Evolutionary conservation across 1,140 invertebrate genomes (phyloP).

Genomic region (Nasonia longicornis): DNA sequence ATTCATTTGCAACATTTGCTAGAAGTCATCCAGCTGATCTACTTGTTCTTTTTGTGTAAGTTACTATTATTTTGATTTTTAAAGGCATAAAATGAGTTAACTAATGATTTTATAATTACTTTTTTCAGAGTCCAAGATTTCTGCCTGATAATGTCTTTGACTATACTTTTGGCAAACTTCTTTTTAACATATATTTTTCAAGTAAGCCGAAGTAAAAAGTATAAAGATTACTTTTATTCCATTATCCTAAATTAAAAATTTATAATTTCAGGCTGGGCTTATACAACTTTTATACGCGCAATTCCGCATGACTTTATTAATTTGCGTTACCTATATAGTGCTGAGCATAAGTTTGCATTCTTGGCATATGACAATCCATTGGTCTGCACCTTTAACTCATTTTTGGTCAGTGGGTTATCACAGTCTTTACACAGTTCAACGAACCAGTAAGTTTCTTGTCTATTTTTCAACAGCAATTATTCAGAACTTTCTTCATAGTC

Average conservation of each 20-base stretch:
- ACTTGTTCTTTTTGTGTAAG: constrained; percentile 65
- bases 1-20: constrained; percentile 64
- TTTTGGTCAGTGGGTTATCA: constrained; percentile 72
- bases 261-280: constrained; percentile 72
- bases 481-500: background rate
- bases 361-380: constrained; percentile 72
- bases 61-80: constrained; percentile 28
- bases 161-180: constrained; percentile 75
- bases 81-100: background rate
- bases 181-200: constrained; percentile 82
- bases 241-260: constrained; percentile 33
- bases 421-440: constrained; percentile 72
- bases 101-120: constrained; percentile 44
- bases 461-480: constrained; percentile 12
- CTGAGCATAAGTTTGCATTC: constrained; percentile 72
- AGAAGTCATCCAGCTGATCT: constrained; percentile 59
- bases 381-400: constrained; percentile 67
- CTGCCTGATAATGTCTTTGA: constrained; percentile 75
- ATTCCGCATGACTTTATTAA: constrained; percentile 72
- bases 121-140: constrained; percentile 77
- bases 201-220: constrained; percentile 65
- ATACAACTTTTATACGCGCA: constrained; percentile 76
- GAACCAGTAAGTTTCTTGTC: constrained; percentile 69
- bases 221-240: background rate
- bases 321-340: constrained; percentile 71